phyloP scores from a whole-genome alignment of 2,888 invertebrate genomes.

The Zeuzera pyrina region DNA sequence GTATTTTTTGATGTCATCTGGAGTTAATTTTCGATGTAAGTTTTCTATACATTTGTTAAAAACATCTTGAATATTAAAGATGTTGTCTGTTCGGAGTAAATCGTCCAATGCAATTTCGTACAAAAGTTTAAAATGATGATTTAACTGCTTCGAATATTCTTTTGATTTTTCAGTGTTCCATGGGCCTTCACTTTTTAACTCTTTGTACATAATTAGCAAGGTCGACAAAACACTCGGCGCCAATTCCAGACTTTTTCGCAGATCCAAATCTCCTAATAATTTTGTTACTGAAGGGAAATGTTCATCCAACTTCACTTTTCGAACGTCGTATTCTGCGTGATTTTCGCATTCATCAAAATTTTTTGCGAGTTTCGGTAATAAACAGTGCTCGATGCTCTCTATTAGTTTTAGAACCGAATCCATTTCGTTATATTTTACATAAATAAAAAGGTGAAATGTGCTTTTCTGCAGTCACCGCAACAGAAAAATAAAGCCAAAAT shows the following conservation, averaged over 20 bases:
- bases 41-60: slow-evolving; percentile 43
- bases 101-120: slow-evolving; percentile 28
- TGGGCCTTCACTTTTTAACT: slow-evolving; percentile 30
- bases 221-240: slow-evolving; percentile 27
- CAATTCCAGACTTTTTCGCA: slow-evolving; percentile 20
- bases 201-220: slow-evolving; percentile 38
- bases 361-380: slow-evolving; percentile 37
- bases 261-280: slow-evolving; percentile 27
- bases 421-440: background rate
- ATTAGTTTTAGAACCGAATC: slow-evolving; percentile 13
- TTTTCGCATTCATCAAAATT: slow-evolving; percentile 35
- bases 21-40: slow-evolving; percentile 39
- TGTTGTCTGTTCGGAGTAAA: slow-evolving; percentile 23
- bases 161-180: slow-evolving; percentile 35
- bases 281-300: slow-evolving; percentile 28
- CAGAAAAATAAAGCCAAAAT: no score
- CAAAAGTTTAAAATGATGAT: slow-evolving; percentile 29
- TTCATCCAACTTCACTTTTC: slow-evolving; percentile 28
- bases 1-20: slow-evolving; percentile 42
- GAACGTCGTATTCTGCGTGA: slow-evolving; percentile 36
- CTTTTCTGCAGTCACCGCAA: no score
- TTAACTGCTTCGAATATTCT: slow-evolving; percentile 29
- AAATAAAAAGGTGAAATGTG: no score
- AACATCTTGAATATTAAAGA: slow-evolving; percentile 35
- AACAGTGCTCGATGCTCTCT: slow-evolving; percentile 27